Conservation (phyloP, 2,888 invertebrate species). For the Arrhopalites spinosus region DNA sequence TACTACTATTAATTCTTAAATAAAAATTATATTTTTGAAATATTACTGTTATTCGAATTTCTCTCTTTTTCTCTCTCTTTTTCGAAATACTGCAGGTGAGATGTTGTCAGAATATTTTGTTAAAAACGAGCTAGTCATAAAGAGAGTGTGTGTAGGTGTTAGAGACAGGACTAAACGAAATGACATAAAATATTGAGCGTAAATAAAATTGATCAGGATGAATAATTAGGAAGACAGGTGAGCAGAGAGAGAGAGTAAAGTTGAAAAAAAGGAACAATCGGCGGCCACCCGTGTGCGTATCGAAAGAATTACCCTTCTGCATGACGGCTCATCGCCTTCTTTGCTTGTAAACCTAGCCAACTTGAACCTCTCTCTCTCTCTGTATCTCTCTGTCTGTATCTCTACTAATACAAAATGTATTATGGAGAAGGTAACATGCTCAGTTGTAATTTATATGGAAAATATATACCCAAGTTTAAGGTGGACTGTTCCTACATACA, state of each 20-base stretch:
- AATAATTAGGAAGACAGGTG: constrained; percentile 52
- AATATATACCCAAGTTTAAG: not conserved
- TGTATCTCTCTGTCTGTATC: not conserved
- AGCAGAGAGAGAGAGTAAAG: constrained; percentile 31
- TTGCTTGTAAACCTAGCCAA: constrained; percentile 15
- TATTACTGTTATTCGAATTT: too few relatives aligned
- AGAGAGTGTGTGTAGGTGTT: too few relatives aligned
- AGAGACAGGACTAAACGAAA: constrained; percentile 23
- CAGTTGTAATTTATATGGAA: not conserved
- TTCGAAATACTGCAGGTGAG: too few relatives aligned
- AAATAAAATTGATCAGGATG: constrained; percentile 46
- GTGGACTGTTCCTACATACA: not conserved
- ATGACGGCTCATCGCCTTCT: constrained; percentile 53
- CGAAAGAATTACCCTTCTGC: constrained; percentile 56
- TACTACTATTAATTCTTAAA: too few relatives aligned
- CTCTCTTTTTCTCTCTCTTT: too few relatives aligned
- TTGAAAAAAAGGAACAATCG: constrained; percentile 39
- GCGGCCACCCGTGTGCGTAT: constrained; percentile 55
- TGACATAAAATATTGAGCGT: constrained; percentile 40
- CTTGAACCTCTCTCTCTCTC: constrained; percentile 21
- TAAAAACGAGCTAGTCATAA: too few relatives aligned
- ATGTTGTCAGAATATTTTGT: too few relatives aligned
- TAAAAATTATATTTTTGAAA: too few relatives aligned
- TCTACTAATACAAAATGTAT: too few relatives aligned
- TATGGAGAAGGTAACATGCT: too few relatives aligned